phyloP scores from a whole-genome alignment of 2,888 invertebrate species.

The Heliconius aoede region DNA sequence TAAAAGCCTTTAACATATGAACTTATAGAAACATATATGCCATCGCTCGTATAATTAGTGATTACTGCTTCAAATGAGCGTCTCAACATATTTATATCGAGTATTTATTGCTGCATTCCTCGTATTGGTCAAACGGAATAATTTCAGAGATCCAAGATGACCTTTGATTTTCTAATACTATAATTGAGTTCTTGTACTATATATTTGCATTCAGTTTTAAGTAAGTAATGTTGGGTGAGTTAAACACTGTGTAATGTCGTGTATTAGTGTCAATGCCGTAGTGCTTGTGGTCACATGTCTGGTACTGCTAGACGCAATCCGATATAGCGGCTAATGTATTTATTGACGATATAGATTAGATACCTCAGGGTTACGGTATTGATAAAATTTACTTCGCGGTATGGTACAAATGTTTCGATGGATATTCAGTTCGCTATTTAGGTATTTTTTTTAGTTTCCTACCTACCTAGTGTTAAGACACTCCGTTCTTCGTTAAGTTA shows the following conservation, averaged over 20 bases:
- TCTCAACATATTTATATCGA: not conserved
- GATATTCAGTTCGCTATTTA: not conserved
- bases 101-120: conserved; percentile 45
- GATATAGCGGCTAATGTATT: conserved; percentile 50
- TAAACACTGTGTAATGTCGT: conserved; percentile 47
- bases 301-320: conserved; percentile 61
- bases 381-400: conserved; percentile 11
- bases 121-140: conserved; percentile 46
- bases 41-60: conserved; percentile 19
- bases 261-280: conserved; percentile 77
- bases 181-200: conserved; percentile 43
- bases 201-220: conserved; percentile 51
- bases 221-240: conserved; percentile 43
- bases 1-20: not conserved
- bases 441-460: not conserved
- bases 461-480: no score
- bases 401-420: not conserved
- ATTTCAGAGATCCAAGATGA: conserved; percentile 45
- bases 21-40: conserved; percentile 16
- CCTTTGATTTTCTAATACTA: conserved; percentile 47
- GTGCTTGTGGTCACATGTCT: conserved; percentile 65
- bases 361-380: conserved; percentile 35
- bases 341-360: conserved; percentile 48
- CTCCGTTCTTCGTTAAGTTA: no score
- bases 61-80: conserved; percentile 1